Evolutionary conservation across 2,113 vertebrate species (phyloP), one percentile per base, ranked within the genome.

Genomic region (Aspidoscelis tigris): DNA sequence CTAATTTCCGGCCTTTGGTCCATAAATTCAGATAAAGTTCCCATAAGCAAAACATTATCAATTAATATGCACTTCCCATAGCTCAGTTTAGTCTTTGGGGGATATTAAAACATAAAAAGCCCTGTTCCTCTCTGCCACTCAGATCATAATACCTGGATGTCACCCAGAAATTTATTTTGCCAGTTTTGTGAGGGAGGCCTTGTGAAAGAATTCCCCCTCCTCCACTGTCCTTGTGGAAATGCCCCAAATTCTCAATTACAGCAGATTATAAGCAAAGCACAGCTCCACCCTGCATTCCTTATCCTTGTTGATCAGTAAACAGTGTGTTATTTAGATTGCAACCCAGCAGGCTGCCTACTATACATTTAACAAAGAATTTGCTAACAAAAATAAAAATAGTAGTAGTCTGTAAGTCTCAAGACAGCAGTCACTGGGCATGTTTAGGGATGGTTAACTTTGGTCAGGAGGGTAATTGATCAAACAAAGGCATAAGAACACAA

Each of bases 1-100:
- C 86, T 92, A 93, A 95, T 94, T 95, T 95, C 87, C 0, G 0
- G 85, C 91, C 93, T 92, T 88, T 94, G 90, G 93, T 93, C 82
- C 41, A 87, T 88, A 87, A 81, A 89, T 91, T 76, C 79, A 93
- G 88, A 92, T 93, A 91, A 77, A 90, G 86, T 84, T 90, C 82
- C 88, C 81, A 86, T 87, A 90, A 86, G 84, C 18, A 80, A 92
- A 92, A 84, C 70, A 88, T 86, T 91, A 50, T 85, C 80, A 87
- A 86, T 94, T 93, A 93, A 89, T 89, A 84, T 24, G 1, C 79
- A 84, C 87, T 82, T 39, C 86, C 91, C 90, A 83, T 87, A 41
- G 86, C 83, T 89, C 90, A 92, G 88, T 84, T 90, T 39, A 41
- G 79, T 33, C 87, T 85, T 93, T 89, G 84, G 24, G 33, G 86